A percentile compares a stretch with the other conserved stretches of the same genome.
These are phyloP conservation scores for Alethe castanea DNA, from an alignment of 2,113 vertebrate species.

Conservation along the genomic window DNA sequence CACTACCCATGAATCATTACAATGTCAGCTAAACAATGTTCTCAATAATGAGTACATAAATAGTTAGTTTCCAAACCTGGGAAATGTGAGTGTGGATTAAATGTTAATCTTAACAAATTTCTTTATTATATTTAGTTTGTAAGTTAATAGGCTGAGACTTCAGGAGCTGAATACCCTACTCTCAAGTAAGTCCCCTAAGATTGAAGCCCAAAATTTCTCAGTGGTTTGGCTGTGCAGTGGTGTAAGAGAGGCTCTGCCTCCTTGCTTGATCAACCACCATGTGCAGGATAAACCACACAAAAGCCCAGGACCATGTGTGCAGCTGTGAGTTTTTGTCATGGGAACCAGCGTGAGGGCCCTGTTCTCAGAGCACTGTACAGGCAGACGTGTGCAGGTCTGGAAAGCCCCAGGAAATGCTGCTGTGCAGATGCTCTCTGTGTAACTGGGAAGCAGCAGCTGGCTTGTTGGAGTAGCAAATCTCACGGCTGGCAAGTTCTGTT, in stretches of 20 bases:
- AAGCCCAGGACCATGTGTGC: background rate
- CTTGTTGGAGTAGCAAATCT: background rate
- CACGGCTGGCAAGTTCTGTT: background rate
- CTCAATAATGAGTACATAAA: background rate
- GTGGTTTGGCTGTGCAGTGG: background rate
- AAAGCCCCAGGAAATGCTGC: conserved; percentile 48
- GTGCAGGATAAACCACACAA: conserved; percentile 1
- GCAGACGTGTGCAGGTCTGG: background rate
- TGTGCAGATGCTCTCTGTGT: background rate
- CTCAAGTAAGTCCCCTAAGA: background rate
- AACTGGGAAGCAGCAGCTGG: background rate
- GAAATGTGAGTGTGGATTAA: background rate
- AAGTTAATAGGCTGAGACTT: background rate
- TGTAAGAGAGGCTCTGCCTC: conserved; percentile 24
- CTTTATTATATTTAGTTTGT: background rate
- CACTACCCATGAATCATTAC: background rate
- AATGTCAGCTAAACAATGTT: background rate
- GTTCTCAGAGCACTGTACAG: conserved; percentile 18
- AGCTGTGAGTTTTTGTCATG: conserved; percentile 1
- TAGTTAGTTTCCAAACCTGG: background rate
- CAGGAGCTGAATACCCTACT: background rate
- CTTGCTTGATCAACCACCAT: conserved; percentile 3
- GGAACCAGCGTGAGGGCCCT: conserved; percentile 22
- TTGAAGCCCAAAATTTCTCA: background rate
- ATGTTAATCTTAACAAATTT: background rate